These are phyloP conservation scores for Hyperoplus immaculatus DNA, from an alignment of 2,797 vertebrate species.

Conservation along the genomic window DNA sequence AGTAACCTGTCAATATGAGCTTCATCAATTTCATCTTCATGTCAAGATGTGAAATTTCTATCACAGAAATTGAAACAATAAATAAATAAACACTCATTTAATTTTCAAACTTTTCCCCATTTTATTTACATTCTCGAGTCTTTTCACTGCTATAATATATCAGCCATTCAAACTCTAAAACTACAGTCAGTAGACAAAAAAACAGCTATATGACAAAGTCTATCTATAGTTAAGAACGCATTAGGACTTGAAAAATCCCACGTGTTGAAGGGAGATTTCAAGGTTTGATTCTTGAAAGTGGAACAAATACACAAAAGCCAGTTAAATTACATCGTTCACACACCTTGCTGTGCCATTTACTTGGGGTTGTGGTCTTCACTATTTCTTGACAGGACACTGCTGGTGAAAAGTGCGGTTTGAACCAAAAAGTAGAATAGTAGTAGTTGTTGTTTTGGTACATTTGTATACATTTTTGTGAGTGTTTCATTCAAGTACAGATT, in stretches of 20 bases:
- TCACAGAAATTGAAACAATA: conserved; percentile 6
- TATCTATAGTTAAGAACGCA: conserved; percentile 19
- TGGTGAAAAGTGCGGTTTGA: conserved; percentile 22
- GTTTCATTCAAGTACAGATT: conserved; percentile 54
- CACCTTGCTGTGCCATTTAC: conserved; percentile 22
- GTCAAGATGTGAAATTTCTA: background rate
- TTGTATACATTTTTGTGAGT: conserved; percentile 37
- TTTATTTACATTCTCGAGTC: conserved; percentile 90
- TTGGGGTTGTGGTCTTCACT: conserved; percentile 8
- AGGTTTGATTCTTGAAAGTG: conserved; percentile 23
- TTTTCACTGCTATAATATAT: conserved; percentile 81
- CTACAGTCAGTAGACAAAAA: conserved; percentile 76
- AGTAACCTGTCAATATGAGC: too few relatives aligned
- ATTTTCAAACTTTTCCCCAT: conserved; percentile 85
- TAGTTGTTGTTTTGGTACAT: conserved; percentile 28
- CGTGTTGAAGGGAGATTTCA: conserved; percentile 8
- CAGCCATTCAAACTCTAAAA: conserved; percentile 79
- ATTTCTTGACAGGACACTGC: conserved; percentile 38
- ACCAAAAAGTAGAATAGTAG: conserved; percentile 6
- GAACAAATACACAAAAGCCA: conserved; percentile 15
- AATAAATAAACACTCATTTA: conserved; percentile 27
- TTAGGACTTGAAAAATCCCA: conserved; percentile 18
- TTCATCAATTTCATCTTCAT: background rate
- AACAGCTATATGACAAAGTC: conserved; percentile 31
- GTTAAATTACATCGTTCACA: conserved; percentile 23